These are phyloP conservation scores for Panthera uncia DNA, from an alignment of 2,113 vertebrate genomes.

Conservation along the genomic window DNA sequence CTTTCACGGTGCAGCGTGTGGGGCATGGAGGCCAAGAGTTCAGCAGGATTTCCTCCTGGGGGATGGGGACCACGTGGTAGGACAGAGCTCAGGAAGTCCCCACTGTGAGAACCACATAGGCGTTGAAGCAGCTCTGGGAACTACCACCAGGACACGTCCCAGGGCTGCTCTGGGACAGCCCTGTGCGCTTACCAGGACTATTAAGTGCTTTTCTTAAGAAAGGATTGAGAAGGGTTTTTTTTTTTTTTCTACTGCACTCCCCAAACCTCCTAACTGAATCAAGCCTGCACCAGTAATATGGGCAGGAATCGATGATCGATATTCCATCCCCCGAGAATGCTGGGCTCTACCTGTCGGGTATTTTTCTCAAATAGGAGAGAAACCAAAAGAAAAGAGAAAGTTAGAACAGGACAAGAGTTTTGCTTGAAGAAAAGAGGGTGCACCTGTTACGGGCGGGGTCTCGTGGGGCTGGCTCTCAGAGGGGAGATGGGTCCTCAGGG, in stretches of 20 bases:
- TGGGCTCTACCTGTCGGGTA: background rate
- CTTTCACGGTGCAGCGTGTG: background rate
- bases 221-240: too few species aligned
- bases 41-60: background rate
- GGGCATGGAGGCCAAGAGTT: background rate
- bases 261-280: background rate
- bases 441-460: background rate
- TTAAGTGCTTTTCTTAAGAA: background rate
- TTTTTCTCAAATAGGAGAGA: background rate
- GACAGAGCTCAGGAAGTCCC: background rate
- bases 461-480: too few species aligned
- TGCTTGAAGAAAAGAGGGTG: background rate
- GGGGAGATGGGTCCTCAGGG: too few species aligned
- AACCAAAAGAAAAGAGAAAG: background rate
- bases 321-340: background rate
- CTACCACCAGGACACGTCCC: too few species aligned
- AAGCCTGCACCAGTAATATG: background rate
- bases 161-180: background rate
- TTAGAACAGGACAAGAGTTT: background rate
- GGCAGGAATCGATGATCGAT: background rate
- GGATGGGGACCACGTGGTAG: fast-evolving
- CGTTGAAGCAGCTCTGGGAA: too few species aligned
- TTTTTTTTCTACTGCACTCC: fast-evolving
- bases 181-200: fast-evolving
- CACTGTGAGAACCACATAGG: background rate